phyloP scores from a whole-genome alignment of 2,113 vertebrate genomes.

The Stictonetta naevosa region DNA sequence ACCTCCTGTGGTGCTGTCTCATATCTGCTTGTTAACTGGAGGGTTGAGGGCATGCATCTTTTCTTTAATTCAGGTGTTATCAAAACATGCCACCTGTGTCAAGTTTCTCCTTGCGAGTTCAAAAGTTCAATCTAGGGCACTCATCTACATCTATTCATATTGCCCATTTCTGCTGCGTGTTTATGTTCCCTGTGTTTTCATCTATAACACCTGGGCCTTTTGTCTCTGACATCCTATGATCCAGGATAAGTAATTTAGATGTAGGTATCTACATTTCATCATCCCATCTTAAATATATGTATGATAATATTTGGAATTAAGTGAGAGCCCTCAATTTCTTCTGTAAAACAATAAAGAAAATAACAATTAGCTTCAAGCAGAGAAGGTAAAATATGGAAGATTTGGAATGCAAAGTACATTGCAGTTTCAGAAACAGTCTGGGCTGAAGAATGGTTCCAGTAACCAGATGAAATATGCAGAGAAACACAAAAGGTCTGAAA shows the following conservation, averaged over 20 bases:
- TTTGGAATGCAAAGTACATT: not conserved
- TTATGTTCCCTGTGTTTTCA: not conserved
- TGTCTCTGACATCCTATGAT: rapidly evolving
- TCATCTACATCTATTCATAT: not conserved
- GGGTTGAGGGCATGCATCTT: not conserved
- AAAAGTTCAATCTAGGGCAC: not conserved
- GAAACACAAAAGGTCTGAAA: not conserved
- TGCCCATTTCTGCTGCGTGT: not conserved
- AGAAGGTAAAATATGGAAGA: not conserved
- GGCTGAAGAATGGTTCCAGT: not conserved
- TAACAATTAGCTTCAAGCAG: not conserved
- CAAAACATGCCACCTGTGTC: not conserved
- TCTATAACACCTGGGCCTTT: rapidly evolving
- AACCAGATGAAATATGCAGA: not conserved
- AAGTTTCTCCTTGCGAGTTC: not conserved
- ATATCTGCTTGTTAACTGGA: not conserved
- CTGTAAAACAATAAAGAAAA: not conserved
- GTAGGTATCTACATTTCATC: not conserved
- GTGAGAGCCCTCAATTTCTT: not conserved
- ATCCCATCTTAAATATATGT: not conserved
- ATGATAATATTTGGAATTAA: not conserved
- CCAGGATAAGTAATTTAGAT: not conserved
- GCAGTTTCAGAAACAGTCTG: not conserved
- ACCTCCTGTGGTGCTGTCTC: not conserved
- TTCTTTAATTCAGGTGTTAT: not conserved